Conservation (phyloP, 2,888 invertebrate species). For the Phyllotreta cruciferae region DNA sequence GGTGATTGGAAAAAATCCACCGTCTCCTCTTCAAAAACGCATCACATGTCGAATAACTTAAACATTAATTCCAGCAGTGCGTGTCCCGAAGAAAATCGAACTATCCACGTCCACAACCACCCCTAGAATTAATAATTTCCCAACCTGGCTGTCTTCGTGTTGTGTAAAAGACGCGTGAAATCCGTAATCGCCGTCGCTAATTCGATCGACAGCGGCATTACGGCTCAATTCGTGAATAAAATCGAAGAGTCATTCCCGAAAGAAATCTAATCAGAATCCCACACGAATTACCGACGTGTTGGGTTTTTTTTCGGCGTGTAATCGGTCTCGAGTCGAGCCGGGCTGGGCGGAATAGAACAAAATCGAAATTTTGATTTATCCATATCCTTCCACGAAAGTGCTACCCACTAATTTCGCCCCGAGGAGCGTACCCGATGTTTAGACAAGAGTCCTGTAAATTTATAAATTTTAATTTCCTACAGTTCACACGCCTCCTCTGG, state of each 20-base stretch:
- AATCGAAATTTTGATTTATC: constrained; percentile 42
- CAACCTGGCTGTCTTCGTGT: no score
- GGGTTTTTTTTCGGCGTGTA: no score
- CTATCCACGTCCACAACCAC: no score
- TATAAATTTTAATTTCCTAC: constrained; percentile 57
- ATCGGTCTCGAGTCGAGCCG: background rate
- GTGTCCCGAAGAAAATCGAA: no score
- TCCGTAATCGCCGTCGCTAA: no score
- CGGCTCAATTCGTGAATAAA: no score
- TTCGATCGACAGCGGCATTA: background rate
- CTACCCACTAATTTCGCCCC: constrained; percentile 31
- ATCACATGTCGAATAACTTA: constrained; percentile 38
- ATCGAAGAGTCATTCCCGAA: no score
- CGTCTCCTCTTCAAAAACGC: constrained; percentile 18
- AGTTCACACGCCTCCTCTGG: constrained; percentile 55
- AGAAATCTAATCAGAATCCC: background rate
- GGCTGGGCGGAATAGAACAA: constrained; percentile 35
- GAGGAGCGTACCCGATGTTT: constrained; percentile 18
- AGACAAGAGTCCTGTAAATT: constrained; percentile 14
- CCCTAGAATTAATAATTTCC: no score
- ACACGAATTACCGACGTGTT: constrained; percentile 1
- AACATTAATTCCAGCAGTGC: constrained; percentile 34
- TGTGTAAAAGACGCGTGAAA: no score
- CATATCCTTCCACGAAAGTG: constrained; percentile 32
- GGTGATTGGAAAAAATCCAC: constrained; percentile 26